These are phyloP conservation scores for Corythornis vintsioides DNA, from an alignment of 2,113 vertebrate species.

Conservation along the genomic window DNA sequence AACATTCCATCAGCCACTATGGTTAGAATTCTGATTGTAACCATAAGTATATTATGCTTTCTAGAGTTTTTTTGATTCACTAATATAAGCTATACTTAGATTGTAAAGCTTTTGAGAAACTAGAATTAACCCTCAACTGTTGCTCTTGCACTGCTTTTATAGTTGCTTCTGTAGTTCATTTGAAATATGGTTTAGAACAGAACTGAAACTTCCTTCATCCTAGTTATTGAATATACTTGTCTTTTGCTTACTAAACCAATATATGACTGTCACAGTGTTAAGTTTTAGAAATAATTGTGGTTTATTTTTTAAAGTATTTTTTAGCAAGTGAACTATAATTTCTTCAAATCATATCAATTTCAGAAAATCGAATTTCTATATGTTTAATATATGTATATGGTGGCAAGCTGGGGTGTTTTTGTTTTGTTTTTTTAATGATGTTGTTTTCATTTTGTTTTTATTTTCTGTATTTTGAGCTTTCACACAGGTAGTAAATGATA, in stretches of 20 bases:
- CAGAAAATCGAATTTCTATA: background rate
- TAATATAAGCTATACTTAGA: background rate
- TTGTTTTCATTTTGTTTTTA: constrained; percentile 38
- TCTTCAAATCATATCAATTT: background rate
- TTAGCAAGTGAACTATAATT: background rate
- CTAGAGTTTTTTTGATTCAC: background rate
- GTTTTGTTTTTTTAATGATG: background rate
- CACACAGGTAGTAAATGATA: constrained; percentile 33
- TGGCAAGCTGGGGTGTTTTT: background rate
- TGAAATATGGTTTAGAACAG: background rate
- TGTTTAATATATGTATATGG: background rate
- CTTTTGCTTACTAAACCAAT: background rate
- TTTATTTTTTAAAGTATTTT: background rate
- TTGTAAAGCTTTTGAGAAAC: background rate
- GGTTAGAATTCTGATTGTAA: constrained; percentile 10
- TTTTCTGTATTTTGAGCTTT: constrained; percentile 30
- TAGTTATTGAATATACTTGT: background rate
- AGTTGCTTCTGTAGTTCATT: background rate
- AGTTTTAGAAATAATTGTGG: background rate
- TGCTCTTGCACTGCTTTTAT: background rate
- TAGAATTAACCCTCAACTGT: background rate
- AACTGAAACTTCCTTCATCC: background rate
- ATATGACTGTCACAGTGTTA: background rate
- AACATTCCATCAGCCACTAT: background rate
- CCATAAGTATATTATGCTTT: background rate